A percentile compares a stretch with the other conserved stretches of the same genome.
These are phyloP conservation scores for Oreortyx pictus DNA, from an alignment of 2,797 vertebrate genomes.

Conservation along the genomic window DNA sequence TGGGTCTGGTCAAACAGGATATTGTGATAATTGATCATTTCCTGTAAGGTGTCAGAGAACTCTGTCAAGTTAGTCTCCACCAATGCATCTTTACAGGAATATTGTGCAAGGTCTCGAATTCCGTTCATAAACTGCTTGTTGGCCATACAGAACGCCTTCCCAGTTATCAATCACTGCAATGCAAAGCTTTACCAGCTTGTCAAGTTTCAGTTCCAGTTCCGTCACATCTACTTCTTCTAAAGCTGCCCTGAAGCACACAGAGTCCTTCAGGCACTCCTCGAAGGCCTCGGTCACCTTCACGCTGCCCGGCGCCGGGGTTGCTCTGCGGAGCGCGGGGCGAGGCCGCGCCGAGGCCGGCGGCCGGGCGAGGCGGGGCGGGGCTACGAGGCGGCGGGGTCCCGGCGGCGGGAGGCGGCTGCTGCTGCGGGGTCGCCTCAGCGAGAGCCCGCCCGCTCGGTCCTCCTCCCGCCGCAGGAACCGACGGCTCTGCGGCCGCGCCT, in stretches of 20 bases:
- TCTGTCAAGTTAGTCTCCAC: constrained; percentile 94
- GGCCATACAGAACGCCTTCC: constrained; percentile 94
- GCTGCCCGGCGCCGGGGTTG: background rate
- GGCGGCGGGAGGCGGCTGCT: background rate
- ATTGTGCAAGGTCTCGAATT: constrained; percentile 93
- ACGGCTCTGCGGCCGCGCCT: too few relatives aligned
- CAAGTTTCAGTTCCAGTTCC: too few relatives aligned
- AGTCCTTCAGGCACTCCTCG: constrained; percentile 92
- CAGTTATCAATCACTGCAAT: constrained; percentile 98
- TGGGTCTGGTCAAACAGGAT: too few relatives aligned
- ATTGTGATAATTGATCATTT: constrained; percentile 98
- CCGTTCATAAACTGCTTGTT: constrained; percentile 97
- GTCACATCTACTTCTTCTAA: too few relatives aligned
- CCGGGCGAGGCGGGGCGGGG: too few relatives aligned
- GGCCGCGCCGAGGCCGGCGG: background rate
- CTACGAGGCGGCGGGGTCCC: background rate
- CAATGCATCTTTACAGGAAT: constrained; percentile 92
- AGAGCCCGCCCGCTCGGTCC: background rate
- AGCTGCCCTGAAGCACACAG: constrained; percentile 92
- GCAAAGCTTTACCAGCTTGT: constrained; percentile 97
- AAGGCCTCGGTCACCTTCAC: constrained; percentile 93
- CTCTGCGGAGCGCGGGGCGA: background rate
- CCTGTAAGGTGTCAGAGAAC: constrained; percentile 96
- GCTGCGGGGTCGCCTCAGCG: background rate
- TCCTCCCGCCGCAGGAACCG: too few relatives aligned